phyloP scores from a whole-genome alignment of 2,888 invertebrate genomes.

The Eristalis tenax region DNA sequence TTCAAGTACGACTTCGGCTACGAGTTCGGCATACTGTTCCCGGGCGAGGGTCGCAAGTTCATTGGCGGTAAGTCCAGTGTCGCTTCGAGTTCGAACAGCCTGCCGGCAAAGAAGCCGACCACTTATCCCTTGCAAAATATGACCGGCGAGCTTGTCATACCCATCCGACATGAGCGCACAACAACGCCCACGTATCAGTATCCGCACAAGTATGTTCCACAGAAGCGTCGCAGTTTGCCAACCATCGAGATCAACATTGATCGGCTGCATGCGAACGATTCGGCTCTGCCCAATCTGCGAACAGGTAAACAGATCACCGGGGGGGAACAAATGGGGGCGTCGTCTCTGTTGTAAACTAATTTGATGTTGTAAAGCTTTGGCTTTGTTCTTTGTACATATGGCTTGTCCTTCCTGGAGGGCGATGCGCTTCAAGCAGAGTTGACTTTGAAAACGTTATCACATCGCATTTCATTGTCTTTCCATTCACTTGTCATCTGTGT shows the following conservation, averaged over 20 bases:
- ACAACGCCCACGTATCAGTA: conserved; percentile 56
- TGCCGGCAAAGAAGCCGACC: conserved; percentile 44
- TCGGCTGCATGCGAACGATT: conserved; percentile 78
- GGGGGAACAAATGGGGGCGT: background rate
- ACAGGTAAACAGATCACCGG: conserved; percentile 64
- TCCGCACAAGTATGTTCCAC: conserved; percentile 70
- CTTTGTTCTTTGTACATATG: background rate
- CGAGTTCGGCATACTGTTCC: conserved; percentile 88
- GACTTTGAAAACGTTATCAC: background rate
- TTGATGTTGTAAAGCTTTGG: conserved; percentile 54
- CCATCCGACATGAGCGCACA: conserved; percentile 86
- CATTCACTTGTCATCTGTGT: background rate
- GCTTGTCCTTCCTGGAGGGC: background rate
- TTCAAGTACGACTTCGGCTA: conserved; percentile 92
- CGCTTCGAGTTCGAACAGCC: conserved; percentile 65
- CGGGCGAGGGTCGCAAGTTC: conserved; percentile 84
- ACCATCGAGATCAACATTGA: conserved; percentile 80
- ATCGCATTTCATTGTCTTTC: background rate
- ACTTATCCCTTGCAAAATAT: conserved; percentile 81
- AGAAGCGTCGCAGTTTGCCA: conserved; percentile 81
- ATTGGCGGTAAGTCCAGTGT: conserved; percentile 79
- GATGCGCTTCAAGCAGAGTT: background rate
- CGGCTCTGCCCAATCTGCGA: conserved; percentile 55
- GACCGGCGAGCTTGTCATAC: conserved; percentile 85
- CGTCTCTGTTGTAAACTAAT: conserved; percentile 51